Base-by-base conservation (phyloP, 1,140 invertebrate genomes). In the Thrips palmi region DNA sequence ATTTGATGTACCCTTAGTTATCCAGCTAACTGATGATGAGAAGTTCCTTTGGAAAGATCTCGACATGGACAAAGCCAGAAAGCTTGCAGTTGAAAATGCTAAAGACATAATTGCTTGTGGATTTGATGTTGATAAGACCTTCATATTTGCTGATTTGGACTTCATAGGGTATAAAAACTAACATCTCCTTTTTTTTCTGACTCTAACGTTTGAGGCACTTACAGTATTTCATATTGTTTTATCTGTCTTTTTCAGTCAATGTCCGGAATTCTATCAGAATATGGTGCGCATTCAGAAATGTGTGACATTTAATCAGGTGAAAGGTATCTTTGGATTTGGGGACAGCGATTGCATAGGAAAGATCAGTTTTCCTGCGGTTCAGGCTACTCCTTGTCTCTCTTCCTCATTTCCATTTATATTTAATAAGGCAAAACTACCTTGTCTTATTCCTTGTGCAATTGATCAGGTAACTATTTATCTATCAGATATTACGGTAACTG, bases 91-190 rank as follows among this genome's bases (percentile, higher is more conserved):
- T 41, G 79, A 87, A 53, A 99, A 99, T 66, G 79, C 85, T 0
- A 97, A 94, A 63, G 94, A 99, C 58, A 98, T 99, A 34, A 93
- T 99, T 47, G 89, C 94, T 8, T 76, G 86, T 52, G 94, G 93
- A n/a, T 99, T 98, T 62, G 82, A 97, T 62, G 50, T 72, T 1
- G 68, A 87, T 2, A 98, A 97, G 49, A 99, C 96, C 0, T 98
- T 98, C 55, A 94, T 99, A 42, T 99, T 98, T 52, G 85, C 81
- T 38, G 79, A 98, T 65, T 66, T 94, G 31, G 74, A 85, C 43
- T 97, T 88, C 59, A 89, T 98, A 54, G 87, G 91, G 85, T 91
- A 59, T 19, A 18, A 34, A 34, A 8, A 7, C 5, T 19, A 19
- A 28, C 17, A 27, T 7, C 17, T 38, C 11, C 2, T 41, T 33